These are phyloP conservation scores for Aspidapion aeneum DNA, from an alignment of 2,888 invertebrate genomes.

Conservation along the genomic window DNA sequence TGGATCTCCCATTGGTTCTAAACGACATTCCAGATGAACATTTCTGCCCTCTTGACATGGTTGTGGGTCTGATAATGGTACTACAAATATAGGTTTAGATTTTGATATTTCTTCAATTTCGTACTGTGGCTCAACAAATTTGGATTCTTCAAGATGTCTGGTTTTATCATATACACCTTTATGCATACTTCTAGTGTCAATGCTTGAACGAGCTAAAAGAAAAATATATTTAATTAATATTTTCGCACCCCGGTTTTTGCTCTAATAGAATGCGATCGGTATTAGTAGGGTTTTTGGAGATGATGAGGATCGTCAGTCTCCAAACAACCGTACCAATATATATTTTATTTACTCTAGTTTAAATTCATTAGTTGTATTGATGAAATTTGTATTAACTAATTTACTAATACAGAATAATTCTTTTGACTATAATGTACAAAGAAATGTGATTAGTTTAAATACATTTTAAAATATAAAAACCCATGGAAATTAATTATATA, in stretches of 20 bases:
- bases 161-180: constrained; percentile 84
- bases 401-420: too few relatives aligned
- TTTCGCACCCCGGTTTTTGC: too few relatives aligned
- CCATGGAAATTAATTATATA: too few relatives aligned
- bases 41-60: constrained; percentile 85
- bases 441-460: too few relatives aligned
- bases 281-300: too few relatives aligned
- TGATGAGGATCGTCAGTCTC: too few relatives aligned
- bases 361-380: too few relatives aligned
- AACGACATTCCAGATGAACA: constrained; percentile 85
- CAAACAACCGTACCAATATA: too few relatives aligned
- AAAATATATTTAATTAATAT: constrained; percentile 6
- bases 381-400: too few relatives aligned
- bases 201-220: constrained; percentile 75
- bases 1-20: constrained; percentile 95
- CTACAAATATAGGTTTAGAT: constrained; percentile 91
- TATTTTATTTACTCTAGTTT: too few relatives aligned
- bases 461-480: too few relatives aligned
- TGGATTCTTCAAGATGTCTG: constrained; percentile 78
- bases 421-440: too few relatives aligned
- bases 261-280: background rate
- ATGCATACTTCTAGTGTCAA: constrained; percentile 90
- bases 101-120: constrained; percentile 90
- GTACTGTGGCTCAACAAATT: constrained; percentile 83
- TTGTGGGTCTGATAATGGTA: constrained; percentile 83